phyloP scores from a whole-genome alignment of 2,888 invertebrate genomes.

The Osmoderma eremita region DNA sequence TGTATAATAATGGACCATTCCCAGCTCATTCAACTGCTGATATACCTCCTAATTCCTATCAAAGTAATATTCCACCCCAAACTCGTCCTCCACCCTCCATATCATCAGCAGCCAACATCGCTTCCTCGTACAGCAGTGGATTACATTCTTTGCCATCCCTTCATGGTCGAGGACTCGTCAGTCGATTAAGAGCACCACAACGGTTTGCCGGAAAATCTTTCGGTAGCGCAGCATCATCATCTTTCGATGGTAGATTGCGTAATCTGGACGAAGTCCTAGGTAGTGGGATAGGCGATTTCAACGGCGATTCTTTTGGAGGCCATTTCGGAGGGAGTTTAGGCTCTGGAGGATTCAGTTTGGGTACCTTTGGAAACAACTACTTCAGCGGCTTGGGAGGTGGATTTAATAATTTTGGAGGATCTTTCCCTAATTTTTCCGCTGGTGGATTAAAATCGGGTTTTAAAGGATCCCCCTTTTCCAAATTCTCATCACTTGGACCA shows the following conservation, averaged over 20 bases:
- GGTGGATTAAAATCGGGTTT: constrained; percentile 10
- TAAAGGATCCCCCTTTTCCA: not conserved
- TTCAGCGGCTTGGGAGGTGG: constrained; percentile 33
- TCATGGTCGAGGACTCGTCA: not conserved
- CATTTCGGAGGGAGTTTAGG: constrained; percentile 13
- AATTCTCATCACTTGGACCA: not conserved
- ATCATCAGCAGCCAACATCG: constrained; percentile 26
- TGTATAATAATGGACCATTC: not conserved
- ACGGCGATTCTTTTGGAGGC: constrained; percentile 3
- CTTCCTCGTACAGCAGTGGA: constrained; percentile 2
- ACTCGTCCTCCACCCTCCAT: not conserved
- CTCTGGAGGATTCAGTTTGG: constrained; percentile 1
- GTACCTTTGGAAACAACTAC: constrained; percentile 30
- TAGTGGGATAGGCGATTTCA: constrained; percentile 14
- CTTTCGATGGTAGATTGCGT: constrained; percentile 1
- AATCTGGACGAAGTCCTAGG: constrained; percentile 15
- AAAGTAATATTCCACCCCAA: not conserved
- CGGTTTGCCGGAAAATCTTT: constrained; percentile 21
- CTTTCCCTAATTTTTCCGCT: constrained; percentile 5
- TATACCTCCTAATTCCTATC: not conserved
- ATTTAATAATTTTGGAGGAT: constrained; percentile 29
- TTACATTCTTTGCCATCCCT: not conserved
- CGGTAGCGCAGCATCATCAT: not conserved
- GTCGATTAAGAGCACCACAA: not conserved
- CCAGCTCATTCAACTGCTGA: no score